Percentiles rank a stretch among this genome's conserved stretches.
These are phyloP conservation scores for Maniola jurtina DNA, from an alignment of 1,140 invertebrate species.

Conservation along the genomic window DNA sequence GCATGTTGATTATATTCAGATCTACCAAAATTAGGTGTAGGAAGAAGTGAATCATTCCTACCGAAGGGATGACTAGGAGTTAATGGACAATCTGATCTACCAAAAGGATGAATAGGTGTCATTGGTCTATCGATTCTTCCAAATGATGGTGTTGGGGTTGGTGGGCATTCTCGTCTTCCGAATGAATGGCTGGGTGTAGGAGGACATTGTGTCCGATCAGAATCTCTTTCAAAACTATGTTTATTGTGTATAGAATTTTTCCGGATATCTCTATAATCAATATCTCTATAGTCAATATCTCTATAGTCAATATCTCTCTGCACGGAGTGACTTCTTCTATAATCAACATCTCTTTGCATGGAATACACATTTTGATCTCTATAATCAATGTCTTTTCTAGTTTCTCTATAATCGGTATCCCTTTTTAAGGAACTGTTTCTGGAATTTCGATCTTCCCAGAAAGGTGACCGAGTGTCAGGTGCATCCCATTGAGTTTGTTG, in stretches of 20 bases:
- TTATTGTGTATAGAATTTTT: constrained; percentile 17
- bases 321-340: constrained; percentile 18
- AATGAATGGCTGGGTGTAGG: constrained; percentile 35
- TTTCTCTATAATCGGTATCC: constrained; percentile 23
- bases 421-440: constrained; percentile 27
- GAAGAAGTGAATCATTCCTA: constrained; percentile 22
- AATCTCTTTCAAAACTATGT: constrained; percentile 37
- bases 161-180: constrained; percentile 46
- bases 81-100: constrained; percentile 36
- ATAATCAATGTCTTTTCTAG: constrained; percentile 11
- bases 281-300: constrained; percentile 2
- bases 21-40: constrained; percentile 27
- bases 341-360: constrained; percentile 28
- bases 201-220: constrained; percentile 41
- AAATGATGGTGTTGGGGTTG: constrained; percentile 49
- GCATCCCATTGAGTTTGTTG: constrained; percentile 29
- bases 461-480: constrained; percentile 10
- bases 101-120: constrained; percentile 48
- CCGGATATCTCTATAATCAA: constrained; percentile 29
- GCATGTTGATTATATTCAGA: constrained; percentile 36
- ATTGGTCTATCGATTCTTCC: constrained; percentile 43
- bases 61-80: constrained; percentile 45
- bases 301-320: constrained; percentile 16
- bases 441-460: constrained; percentile 34
- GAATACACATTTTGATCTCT: constrained; percentile 17